Conservation (phyloP, 1,140 invertebrate species). For the Zaprionus camerounensis region DNA sequence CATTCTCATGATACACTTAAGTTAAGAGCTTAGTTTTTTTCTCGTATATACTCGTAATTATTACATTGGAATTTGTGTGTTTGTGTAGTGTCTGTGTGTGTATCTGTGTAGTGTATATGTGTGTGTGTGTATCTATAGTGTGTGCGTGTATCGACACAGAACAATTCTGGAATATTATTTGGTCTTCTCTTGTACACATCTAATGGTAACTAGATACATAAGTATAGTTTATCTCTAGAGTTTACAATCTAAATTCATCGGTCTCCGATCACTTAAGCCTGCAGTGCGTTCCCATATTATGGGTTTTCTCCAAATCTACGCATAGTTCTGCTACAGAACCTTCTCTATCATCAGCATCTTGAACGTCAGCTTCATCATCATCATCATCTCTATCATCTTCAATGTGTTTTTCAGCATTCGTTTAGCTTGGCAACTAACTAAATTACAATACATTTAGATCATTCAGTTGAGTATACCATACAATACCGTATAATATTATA, state of each 20-base stretch:
- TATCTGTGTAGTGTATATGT: constrained; percentile 20
- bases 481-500: constrained; percentile 13
- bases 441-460: constrained; percentile 77
- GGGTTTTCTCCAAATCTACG: constrained; percentile 58
- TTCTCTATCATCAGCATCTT: constrained; percentile 18
- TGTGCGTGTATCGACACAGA: constrained; percentile 54
- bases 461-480: constrained; percentile 50
- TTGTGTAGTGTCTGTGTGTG: constrained; percentile 12
- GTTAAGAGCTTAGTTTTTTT: constrained; percentile 40
- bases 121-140: constrained; percentile 10
- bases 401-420: constrained; percentile 69
- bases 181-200: constrained; percentile 77
- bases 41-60: constrained; percentile 44
- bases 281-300: constrained; percentile 72
- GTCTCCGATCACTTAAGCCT: constrained; percentile 50
- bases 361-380: not conserved
- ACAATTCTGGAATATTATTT: constrained; percentile 62
- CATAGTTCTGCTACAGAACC: constrained; percentile 73
- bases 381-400: constrained; percentile 5
- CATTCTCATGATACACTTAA: constrained; percentile 46
- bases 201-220: constrained; percentile 65
- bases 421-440: constrained; percentile 72
- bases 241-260: constrained; percentile 57
- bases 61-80: constrained; percentile 40
- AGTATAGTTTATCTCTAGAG: constrained; percentile 56